Base-by-base conservation (phyloP, 1,140 invertebrate species). In the Philopotamus ludificatus region DNA sequence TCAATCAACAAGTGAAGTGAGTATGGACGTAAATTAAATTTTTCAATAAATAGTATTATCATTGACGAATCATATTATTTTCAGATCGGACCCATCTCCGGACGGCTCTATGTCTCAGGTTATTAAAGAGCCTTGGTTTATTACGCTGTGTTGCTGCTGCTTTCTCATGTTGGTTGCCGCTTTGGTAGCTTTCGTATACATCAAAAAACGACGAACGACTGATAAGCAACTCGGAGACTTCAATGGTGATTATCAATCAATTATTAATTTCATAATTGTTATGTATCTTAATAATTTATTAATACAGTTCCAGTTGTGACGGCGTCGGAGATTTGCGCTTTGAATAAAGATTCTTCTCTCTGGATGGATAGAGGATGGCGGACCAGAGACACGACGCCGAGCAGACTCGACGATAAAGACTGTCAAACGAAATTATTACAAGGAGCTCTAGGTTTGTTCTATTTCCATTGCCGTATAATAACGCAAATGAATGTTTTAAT, bases 121-220 rank as follows among this genome's bases (percentile, higher is more conserved):
- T 8, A 75, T 84, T 0, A 73, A 74, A 25, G 84, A 89, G 72
- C 84, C 87, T 0, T 89, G 87, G 87, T 87, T 89, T 71, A 77
- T 89, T 10, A 81, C 84, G 0, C 72, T 86, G 4, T 82, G 88
- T 55, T 85, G 86, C 15, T 82, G 81, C 23, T 82, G 86, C 59
- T 75, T 88, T 1, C 84, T 87, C 65, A 76, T 87, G 1, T 82
- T 82, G 39, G 81, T 83, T 15, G 81, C 88, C 44, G 77, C 74
- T 2, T 51, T 84, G 0, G 84, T 84, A 51, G 28, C 18, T 12
- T 22, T 58, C 18, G 25, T 69, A 23, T 69, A 54, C 39, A 25
- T 51, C 25, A 63, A 63, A 34, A 75, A 79, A 28, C 76, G 77
- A 57, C 81, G 83, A 63, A 74, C 76, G 1, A 74, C 78, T 70